These are phyloP conservation scores for Sarcoramphus papa DNA, from an alignment of 2,797 vertebrate genomes.

Conservation along the genomic window DNA sequence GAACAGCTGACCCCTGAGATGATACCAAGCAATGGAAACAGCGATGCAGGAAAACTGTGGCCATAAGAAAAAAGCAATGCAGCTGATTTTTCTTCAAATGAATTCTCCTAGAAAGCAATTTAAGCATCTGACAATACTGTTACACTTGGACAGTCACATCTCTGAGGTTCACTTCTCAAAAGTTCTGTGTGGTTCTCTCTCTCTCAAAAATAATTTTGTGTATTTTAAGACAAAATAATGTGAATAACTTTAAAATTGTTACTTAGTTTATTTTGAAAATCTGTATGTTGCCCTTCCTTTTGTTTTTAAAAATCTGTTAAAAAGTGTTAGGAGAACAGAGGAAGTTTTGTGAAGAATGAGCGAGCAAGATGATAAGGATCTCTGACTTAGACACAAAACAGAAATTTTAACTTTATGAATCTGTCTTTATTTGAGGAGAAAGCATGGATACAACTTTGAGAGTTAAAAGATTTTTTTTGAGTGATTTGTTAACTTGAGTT, in stretches of 20 bases:
- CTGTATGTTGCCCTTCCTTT: neutral
- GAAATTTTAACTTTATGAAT: neutral
- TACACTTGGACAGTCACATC: slow-evolving; percentile 42
- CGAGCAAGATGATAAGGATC: neutral
- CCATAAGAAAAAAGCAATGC: neutral
- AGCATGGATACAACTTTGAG: neutral
- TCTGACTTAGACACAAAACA: neutral
- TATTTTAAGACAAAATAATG: slow-evolving; percentile 9
- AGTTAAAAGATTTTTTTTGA: neutral
- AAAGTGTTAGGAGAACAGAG: neutral
- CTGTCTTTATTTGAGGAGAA: neutral
- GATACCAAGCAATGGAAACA: neutral
- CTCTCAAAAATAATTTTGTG: neutral
- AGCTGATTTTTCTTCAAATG: neutral
- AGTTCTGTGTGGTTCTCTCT: neutral
- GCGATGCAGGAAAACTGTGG: neutral
- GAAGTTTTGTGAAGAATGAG: neutral
- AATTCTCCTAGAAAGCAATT: slow-evolving; percentile 59
- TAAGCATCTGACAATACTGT: slow-evolving; percentile 31
- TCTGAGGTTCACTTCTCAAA: neutral
- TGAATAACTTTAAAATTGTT: neutral
- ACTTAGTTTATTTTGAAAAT: neutral
- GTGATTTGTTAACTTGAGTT: neutral
- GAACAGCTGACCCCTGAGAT: neutral
- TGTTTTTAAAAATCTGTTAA: neutral